Evolutionary conservation across 30 jellyfish, hydroid and myxozoan genomes (phyloP).

Genomic region (Aurelia coerulea): DNA sequence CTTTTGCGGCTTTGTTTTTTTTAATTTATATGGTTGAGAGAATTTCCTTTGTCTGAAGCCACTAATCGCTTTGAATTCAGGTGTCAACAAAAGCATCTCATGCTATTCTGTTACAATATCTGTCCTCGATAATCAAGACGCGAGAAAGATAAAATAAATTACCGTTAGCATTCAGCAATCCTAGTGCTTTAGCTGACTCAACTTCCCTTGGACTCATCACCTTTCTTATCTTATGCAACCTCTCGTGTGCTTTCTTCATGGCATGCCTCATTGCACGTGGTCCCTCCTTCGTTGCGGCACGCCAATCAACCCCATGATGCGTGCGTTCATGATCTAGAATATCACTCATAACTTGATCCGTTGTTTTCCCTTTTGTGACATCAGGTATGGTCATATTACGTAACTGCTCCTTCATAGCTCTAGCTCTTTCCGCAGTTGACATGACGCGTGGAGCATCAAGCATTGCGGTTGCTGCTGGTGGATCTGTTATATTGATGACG

Average conservation of each 20-base stretch:
- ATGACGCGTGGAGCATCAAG: neutral
- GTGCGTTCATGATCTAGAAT: constrained; percentile 27
- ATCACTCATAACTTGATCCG: constrained; percentile 18
- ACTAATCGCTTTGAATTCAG: too few species aligned
- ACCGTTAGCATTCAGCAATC: constrained; percentile 36
- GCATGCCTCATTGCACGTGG: constrained; percentile 24
- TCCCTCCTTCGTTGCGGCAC: constrained; percentile 35
- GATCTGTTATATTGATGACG: constrained; percentile 42
- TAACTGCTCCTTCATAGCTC: neutral
- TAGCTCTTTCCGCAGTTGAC: constrained; percentile 13
- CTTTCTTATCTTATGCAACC: constrained; percentile 24
- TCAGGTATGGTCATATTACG: neutral
- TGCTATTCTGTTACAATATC: too few species aligned
- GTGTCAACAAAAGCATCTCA: too few species aligned
- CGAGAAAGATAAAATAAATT: neutral
- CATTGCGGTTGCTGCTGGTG: neutral
- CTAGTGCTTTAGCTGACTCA: constrained; percentile 16
- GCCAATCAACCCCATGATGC: constrained; percentile 62
- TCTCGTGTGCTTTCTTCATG: constrained; percentile 24
- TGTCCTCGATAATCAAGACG: neutral
- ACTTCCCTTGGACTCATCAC: constrained; percentile 28
- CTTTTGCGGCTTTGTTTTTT: too few species aligned
- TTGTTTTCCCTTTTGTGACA: constrained; percentile 28
- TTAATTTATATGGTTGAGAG: too few species aligned
- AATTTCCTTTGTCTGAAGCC: too few species aligned